phyloP scores from a whole-genome alignment of 1,140 invertebrate genomes.

The silkworm (Bombyx mori) region DNA sequence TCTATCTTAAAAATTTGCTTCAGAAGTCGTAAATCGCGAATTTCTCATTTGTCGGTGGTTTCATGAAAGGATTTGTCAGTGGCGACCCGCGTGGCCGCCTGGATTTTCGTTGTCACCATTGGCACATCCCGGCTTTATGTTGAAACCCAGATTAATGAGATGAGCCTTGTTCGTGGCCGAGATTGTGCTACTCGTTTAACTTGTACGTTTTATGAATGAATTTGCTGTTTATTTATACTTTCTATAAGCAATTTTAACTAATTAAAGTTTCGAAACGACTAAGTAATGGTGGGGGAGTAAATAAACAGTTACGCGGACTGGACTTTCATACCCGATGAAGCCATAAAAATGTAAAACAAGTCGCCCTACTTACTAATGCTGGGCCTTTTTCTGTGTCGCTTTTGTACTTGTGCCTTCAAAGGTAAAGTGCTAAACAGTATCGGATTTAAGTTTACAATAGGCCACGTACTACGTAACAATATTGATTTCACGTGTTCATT shows the following conservation, averaged over 20 bases:
- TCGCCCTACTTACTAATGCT: too few species aligned
- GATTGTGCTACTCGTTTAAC: constrained; percentile 4
- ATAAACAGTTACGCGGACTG: too few species aligned
- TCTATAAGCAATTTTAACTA: too few species aligned
- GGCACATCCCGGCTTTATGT: constrained; percentile 56
- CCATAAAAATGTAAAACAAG: too few species aligned
- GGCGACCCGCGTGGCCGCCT: constrained; percentile 31
- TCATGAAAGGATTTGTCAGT: constrained; percentile 48
- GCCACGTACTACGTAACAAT: constrained; percentile 46
- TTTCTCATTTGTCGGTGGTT: constrained; percentile 37
- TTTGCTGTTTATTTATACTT: background rate
- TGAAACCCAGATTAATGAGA: constrained; percentile 56
- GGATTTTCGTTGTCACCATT: constrained; percentile 59
- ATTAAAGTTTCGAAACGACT: too few species aligned
- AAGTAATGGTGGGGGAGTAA: too few species aligned
- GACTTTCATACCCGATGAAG: too few species aligned
- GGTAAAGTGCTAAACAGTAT: constrained; percentile 48
- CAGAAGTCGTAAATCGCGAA: too few species aligned
- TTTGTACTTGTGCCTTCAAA: constrained; percentile 5
- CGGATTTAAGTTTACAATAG: constrained; percentile 52
- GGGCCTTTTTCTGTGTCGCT: background rate
- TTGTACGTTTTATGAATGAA: constrained; percentile 17
- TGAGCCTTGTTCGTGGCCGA: constrained; percentile 17
- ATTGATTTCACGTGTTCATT: constrained; percentile 45
- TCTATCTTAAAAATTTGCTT: too few species aligned